Percentiles rank a stretch among this genome's conserved stretches.
phyloP scores from a whole-genome alignment of 2,797 vertebrate species.

The Synanceia verrucosa region DNA sequence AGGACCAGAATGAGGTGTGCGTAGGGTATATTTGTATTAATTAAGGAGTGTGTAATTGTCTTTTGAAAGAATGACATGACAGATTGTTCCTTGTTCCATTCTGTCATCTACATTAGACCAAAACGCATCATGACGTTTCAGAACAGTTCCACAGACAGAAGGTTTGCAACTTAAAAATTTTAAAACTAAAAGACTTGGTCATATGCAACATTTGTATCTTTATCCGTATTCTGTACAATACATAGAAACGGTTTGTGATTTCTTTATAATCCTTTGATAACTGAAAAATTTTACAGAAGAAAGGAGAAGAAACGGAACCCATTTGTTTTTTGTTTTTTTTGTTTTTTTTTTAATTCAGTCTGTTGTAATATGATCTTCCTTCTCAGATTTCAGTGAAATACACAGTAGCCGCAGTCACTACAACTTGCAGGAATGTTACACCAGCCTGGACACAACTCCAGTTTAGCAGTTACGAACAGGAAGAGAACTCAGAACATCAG shows the following conservation, averaged over 20 bases:
- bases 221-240: constrained; percentile 99
- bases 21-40: constrained; percentile 70
- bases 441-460: constrained; percentile 72
- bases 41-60: constrained; percentile 69
- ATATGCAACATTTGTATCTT: constrained; percentile 97
- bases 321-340: constrained; percentile 43
- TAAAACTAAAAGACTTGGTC: constrained; percentile 86
- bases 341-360: constrained; percentile 57
- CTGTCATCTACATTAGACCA: constrained; percentile 69
- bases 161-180: constrained; percentile 75
- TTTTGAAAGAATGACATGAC: constrained; percentile 62
- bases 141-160: constrained; percentile 94
- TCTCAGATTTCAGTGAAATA: constrained; percentile 77
- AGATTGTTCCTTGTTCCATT: constrained; percentile 68
- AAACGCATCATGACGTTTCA: constrained; percentile 82
- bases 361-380: constrained; percentile 70
- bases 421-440: constrained; percentile 82
- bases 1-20: constrained; percentile 69
- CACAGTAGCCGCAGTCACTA: constrained; percentile 80
- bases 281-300: constrained; percentile 79
- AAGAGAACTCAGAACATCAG: constrained; percentile 72
- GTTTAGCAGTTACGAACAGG: constrained; percentile 77
- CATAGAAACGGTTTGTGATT: constrained; percentile 91
- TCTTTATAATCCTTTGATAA: constrained; percentile 81
- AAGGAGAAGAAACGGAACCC: constrained; percentile 69